These are phyloP conservation scores for Polydrusus cervinus DNA, from an alignment of 2,888 invertebrate species.

Conservation along the genomic window DNA sequence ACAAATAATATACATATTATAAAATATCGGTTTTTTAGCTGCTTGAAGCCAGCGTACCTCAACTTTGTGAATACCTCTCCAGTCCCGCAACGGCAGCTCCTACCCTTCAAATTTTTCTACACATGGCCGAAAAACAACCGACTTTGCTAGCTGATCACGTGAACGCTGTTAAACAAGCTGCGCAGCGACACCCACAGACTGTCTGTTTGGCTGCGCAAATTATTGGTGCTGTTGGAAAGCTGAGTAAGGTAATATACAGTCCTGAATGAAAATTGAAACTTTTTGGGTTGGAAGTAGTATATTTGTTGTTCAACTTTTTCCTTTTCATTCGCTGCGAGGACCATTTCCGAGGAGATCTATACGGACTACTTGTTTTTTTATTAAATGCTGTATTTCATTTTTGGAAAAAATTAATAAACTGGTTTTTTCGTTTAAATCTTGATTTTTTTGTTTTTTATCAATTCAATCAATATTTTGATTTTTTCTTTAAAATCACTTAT, in stretches of 20 bases:
- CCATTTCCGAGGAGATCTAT: too few relatives aligned
- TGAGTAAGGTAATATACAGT: conserved; percentile 76
- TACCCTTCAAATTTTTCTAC: conserved; percentile 83
- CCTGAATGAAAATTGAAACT: too few relatives aligned
- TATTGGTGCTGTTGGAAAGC: conserved; percentile 81
- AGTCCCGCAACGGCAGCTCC: conserved; percentile 76
- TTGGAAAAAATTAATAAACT: too few relatives aligned
- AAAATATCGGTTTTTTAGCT: conserved; percentile 72
- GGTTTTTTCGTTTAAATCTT: too few relatives aligned
- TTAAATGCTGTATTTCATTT: too few relatives aligned
- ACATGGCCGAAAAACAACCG: conserved; percentile 82
- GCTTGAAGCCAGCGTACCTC: conserved; percentile 86
- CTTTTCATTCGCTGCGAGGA: too few relatives aligned
- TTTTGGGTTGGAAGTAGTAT: too few relatives aligned
- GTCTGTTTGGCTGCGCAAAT: conserved; percentile 81
- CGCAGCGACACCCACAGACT: conserved; percentile 79
- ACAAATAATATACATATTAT: not conserved
- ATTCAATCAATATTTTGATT: too few relatives aligned
- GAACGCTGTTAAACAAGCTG: conserved; percentile 79
- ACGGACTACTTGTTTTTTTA: too few relatives aligned
- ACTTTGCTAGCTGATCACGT: conserved; percentile 82
- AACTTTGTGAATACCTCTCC: conserved; percentile 84
- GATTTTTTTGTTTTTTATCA: too few relatives aligned
- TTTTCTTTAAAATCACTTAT: too few relatives aligned
- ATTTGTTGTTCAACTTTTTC: too few relatives aligned